These are phyloP conservation scores for Eupithecia abbreviata DNA, from an alignment of 2,888 invertebrate species.

Conservation along the genomic window DNA sequence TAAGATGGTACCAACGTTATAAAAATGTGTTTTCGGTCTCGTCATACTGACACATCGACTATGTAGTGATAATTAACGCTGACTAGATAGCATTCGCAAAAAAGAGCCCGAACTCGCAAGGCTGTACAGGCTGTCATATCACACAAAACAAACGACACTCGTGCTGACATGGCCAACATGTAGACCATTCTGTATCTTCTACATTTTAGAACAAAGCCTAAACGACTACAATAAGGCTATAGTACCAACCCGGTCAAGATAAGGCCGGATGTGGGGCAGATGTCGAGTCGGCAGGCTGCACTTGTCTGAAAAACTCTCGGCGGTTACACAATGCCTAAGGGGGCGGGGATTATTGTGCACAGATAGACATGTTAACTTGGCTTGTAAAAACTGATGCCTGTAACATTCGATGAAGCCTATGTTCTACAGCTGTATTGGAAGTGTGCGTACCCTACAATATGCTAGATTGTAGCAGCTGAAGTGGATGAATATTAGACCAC, in stretches of 20 bases:
- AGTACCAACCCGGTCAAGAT: slow-evolving; percentile 46
- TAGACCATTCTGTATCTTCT: not conserved
- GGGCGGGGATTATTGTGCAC: slow-evolving; percentile 28
- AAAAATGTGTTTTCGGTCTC: no score
- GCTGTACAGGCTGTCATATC: not conserved
- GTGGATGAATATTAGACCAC: not conserved
- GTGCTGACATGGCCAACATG: not conserved
- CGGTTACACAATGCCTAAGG: slow-evolving; percentile 33
- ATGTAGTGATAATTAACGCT: no score
- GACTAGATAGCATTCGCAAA: no score
- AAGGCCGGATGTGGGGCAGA: slow-evolving; percentile 56
- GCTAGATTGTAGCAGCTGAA: not conserved
- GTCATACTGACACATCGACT: no score
- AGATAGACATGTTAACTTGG: slow-evolving; percentile 35
- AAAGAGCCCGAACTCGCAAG: not conserved
- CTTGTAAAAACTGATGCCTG: not conserved
- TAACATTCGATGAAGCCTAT: not conserved
- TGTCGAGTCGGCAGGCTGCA: slow-evolving; percentile 41
- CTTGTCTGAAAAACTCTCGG: slow-evolving; percentile 45
- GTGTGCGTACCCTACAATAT: not conserved
- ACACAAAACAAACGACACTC: not conserved
- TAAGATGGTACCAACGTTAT: not conserved
- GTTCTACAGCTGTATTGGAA: not conserved
- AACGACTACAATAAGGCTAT: slow-evolving; percentile 1
- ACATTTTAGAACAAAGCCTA: slow-evolving; percentile 14